Base-by-base conservation (phyloP, 1,140 invertebrate genomes). In the Oryzaephilus surinamensis region DNA sequence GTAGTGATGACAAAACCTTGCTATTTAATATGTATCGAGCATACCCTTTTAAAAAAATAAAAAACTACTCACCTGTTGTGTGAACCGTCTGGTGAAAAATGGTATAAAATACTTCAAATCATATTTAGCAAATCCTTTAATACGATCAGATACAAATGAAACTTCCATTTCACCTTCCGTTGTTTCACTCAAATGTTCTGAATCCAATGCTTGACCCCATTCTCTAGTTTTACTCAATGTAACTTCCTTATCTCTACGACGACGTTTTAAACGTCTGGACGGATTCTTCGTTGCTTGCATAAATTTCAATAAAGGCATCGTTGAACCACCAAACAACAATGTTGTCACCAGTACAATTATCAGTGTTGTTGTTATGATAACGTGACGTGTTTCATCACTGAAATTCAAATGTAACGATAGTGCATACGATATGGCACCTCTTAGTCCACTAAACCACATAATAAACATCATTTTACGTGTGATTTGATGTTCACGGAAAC, bases 401-500 rank as follows among this genome's bases (percentile, higher is more conserved):
- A 97, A 85, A 51, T 97, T 87, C 42, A 98, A 74, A 70, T 99
- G 94, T 19, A 99, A 73, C 6, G 92, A 95, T 0, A 99, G 66
- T 3, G 95, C 95, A 67, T 99, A 99, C 0, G 94, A 94, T 64
- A 99, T 96, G 10, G 95, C 96, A 20, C 96, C 96, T 27, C 95
- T 72, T 41, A 98, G 67, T 76, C 85, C 85, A 63, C 91, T 96
- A 58, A 98, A 98, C 94, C 94, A 98, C 94, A 97, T 98, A 29
- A 99, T 96, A 55, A 97, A 96, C 79, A 96, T 95, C 87, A 96
- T 97, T 66, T 93, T 94, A 55, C 82, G 84, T 0, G 92, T 97
- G 30, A 99, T 98, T 65, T 94, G 92, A 66, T 98, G 94, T 59
- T 96, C 90, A 17, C 94, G 76, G 64, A 97, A 99, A 61, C 84